Percentiles rank a stretch among this genome's conserved stretches.
These are phyloP conservation scores for Platichthys flesus DNA, from an alignment of 2,113 vertebrate genomes.

Conservation along the genomic window DNA sequence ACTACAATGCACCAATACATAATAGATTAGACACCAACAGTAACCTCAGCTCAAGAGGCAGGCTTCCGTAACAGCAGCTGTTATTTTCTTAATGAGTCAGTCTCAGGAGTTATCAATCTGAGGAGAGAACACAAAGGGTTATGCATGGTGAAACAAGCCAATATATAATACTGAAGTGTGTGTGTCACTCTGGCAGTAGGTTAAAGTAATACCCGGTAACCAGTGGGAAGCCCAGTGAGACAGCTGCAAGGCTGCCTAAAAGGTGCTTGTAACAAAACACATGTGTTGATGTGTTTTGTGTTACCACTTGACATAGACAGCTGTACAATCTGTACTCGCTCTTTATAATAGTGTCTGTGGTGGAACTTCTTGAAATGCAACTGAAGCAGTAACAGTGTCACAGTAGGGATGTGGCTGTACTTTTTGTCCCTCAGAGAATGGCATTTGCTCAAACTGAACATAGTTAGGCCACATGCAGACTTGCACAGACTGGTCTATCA, in stretches of 20 bases:
- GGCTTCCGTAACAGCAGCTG: conserved; percentile 24
- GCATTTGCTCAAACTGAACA: background rate
- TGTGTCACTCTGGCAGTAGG: conserved; percentile 26
- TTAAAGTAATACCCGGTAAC: conserved; percentile 23
- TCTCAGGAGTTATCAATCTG: conserved; percentile 26
- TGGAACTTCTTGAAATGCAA: too few species aligned
- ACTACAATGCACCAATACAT: conserved; percentile 2
- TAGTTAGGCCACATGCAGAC: background rate
- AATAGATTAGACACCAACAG: conserved; percentile 6
- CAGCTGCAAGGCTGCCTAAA: background rate
- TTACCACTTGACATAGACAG: too few species aligned
- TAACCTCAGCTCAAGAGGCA: conserved; percentile 4
- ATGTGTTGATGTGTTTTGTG: too few species aligned
- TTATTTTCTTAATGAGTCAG: conserved; percentile 35
- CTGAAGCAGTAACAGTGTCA: background rate
- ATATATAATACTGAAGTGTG: conserved; percentile 6
- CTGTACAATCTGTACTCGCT: too few species aligned
- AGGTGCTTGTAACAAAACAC: background rate
- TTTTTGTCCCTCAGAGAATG: background rate
- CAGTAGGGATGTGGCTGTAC: background rate
- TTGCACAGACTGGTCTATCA: background rate
- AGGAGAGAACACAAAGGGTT: conserved; percentile 12
- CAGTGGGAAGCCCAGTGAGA: conserved; percentile 7
- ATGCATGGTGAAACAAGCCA: conserved; percentile 1
- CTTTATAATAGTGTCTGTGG: too few species aligned